Evolutionary conservation across 2,113 vertebrate genomes (phyloP).

Genomic region (Melozone crissalis): DNA sequence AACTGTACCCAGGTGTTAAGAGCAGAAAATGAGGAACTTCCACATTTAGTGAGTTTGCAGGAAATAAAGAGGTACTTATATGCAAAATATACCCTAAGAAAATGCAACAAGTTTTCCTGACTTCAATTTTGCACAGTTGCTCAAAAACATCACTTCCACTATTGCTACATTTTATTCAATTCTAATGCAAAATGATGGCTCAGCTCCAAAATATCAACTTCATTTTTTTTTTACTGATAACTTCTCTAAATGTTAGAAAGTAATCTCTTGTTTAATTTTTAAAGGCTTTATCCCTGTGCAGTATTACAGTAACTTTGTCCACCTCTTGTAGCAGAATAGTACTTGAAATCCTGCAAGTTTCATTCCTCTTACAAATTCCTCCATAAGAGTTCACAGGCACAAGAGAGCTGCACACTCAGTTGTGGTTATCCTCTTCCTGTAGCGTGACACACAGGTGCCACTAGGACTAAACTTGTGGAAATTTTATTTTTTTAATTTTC

Average conservation of each 20-base stretch:
- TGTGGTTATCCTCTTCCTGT: not conserved
- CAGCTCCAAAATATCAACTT: not conserved
- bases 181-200: not conserved
- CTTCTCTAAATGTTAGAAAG: not conserved
- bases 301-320: not conserved
- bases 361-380: not conserved
- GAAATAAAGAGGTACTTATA: not conserved
- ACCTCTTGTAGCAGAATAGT: not conserved
- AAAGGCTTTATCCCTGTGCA: not conserved
- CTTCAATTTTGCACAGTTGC: not conserved
- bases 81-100: not conserved
- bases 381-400: not conserved
- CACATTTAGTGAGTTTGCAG: not conserved
- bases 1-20: not conserved
- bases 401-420: not conserved
- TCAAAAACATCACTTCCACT: not conserved
- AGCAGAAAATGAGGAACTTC: not conserved
- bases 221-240: not conserved
- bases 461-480: not conserved
- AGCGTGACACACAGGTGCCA: not conserved
- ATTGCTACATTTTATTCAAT: not conserved
- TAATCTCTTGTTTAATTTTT: not conserved
- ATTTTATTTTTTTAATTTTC: not conserved
- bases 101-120: not conserved
- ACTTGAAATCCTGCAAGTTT: not conserved